Evolutionary conservation across 2,113 vertebrate genomes (phyloP), one percentile per base, ranked within the genome.

Genomic region (Carassius gibelio): DNA sequence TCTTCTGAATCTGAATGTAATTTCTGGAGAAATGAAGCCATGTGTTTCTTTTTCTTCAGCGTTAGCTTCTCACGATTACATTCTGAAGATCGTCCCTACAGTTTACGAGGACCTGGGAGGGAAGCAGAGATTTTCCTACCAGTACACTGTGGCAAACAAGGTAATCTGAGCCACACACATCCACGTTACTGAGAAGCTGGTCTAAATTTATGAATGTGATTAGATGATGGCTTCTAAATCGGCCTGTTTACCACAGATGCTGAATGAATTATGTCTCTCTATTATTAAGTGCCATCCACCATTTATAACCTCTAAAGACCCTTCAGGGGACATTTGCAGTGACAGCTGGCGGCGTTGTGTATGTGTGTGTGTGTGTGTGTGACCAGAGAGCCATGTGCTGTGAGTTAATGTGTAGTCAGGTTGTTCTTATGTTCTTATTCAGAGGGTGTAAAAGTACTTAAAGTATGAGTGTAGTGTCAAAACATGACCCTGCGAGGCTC

Each of bases 121-220:
- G 87, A 97, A 93, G 90, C 97, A 97, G 91, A 96, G 92, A 1
- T 99, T 98, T 91, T 99, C 98, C 3, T 99, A 99, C 92, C 98
- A 99, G 90, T 99, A 99, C 89, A 99, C 98, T 0, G 98, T 99
- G 76, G 98, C 97, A 86, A 99, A 97, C 89, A 99, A 99, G 97
- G 98, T 99, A 93, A 90, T 15, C 66, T 79, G 45, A 45, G 17
- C 45, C 52, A 3, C 45, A 19, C 19, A 1, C 9, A 26, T 66
- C 9, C 21, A 66, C 59, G 23, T 50, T 15, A 50, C 42, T 48
- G 69, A 69, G 34, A 59, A 8, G 59, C 26, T 83, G 50, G 21
- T 21, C 13, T 84, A 83, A 76, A 83, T 57, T 61, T 72, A 50
- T 5, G 13, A 50, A 72, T 17, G 23, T 6, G 6, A 9, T 82